phyloP scores from a whole-genome alignment of 2,113 vertebrate species.

The Hemiscyllium ocellatum region DNA sequence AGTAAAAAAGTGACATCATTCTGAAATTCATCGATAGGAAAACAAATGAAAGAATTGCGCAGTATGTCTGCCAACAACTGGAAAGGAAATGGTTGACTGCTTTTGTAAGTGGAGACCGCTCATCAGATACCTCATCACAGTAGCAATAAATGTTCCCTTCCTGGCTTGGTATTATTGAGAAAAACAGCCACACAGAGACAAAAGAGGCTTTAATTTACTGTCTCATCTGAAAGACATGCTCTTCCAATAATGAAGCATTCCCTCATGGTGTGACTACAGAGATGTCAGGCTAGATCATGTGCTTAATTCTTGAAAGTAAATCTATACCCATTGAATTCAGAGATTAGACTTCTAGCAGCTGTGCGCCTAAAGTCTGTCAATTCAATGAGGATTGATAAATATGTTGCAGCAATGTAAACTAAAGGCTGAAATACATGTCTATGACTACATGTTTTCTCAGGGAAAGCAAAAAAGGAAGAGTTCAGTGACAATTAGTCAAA shows the following conservation, averaged over 20 bases:
- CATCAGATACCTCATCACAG: neutral
- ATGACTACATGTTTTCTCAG: neutral
- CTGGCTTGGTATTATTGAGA: neutral
- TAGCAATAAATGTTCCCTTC: neutral
- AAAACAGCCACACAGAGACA: neutral
- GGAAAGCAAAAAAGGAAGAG: neutral
- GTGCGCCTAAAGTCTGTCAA: neutral
- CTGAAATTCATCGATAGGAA: neutral
- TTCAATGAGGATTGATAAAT: neutral
- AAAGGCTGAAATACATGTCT: neutral
- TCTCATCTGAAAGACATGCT: neutral
- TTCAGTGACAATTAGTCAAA: neutral
- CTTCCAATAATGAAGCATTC: neutral
- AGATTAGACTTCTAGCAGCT: neutral
- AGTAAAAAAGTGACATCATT: neutral
- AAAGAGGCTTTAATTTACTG: neutral
- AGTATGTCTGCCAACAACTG: neutral
- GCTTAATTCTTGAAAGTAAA: neutral
- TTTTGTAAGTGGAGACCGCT: neutral
- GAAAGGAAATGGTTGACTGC: neutral
- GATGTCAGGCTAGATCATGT: neutral
- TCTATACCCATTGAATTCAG: neutral
- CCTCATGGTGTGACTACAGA: neutral
- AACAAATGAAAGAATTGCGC: neutral
- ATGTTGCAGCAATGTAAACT: neutral